Evolutionary conservation across 2,113 vertebrate genomes (phyloP).

Genomic region (Telmatochromis brachygnathus): DNA sequence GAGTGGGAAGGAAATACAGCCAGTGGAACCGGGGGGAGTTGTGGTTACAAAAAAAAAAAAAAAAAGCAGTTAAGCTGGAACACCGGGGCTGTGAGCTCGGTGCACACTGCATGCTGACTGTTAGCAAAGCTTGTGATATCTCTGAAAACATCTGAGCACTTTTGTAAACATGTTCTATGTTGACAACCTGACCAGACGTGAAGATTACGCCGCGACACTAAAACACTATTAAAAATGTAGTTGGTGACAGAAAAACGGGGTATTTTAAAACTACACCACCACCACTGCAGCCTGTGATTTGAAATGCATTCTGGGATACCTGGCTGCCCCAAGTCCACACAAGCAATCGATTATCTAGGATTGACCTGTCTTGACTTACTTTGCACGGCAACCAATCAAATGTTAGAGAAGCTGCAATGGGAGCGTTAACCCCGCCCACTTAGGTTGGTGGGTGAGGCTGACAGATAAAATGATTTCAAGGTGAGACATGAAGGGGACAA

Average conservation of each 20-base stretch:
- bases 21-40: too few species aligned
- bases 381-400: background rate
- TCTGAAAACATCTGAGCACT: background rate
- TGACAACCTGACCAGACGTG: background rate
- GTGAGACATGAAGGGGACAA: background rate
- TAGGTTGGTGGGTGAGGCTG: background rate
- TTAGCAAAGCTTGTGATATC: rapidly evolving
- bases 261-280: background rate
- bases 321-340: background rate
- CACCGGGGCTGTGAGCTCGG: background rate
- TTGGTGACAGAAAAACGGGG: background rate
- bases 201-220: rapidly evolving
- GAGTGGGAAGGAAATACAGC: too few species aligned
- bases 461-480: background rate
- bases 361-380: background rate
- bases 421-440: background rate
- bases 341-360: background rate
- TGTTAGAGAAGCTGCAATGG: background rate
- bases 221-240: background rate
- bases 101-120: background rate
- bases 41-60: too few species aligned
- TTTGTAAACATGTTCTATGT: background rate
- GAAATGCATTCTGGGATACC: background rate
- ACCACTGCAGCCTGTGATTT: background rate
- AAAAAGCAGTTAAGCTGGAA: background rate